phyloP scores from a whole-genome alignment of 1,140 invertebrate genomes.

The Drosophila ficusphila region DNA sequence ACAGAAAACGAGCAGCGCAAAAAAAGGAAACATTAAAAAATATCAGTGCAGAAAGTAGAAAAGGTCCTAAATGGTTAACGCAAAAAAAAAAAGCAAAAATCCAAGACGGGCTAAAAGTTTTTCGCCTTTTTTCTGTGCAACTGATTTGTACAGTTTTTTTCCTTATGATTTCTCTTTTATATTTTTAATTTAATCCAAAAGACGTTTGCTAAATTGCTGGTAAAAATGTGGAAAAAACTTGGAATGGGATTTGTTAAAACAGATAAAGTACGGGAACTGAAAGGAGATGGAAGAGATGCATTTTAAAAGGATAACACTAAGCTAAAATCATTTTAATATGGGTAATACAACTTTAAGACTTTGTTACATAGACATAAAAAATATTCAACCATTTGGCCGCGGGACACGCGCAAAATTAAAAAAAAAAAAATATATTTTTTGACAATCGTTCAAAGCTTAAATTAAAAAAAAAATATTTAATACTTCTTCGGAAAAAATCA shows the following conservation, averaged over 20 bases:
- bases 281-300: slow-evolving; percentile 3
- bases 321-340: background rate
- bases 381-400: no score
- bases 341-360: background rate
- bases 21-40: slow-evolving; percentile 76
- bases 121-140: slow-evolving; percentile 68
- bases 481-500: no score
- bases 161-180: slow-evolving; percentile 65
- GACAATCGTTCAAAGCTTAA: no score
- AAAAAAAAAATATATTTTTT: no score
- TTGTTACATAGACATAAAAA: no score
- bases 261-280: background rate
- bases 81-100: slow-evolving; percentile 27
- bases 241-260: slow-evolving; percentile 13
- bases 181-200: slow-evolving; percentile 79
- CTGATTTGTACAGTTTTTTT: slow-evolving; percentile 76
- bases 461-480: no score
- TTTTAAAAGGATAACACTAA: slow-evolving; percentile 30
- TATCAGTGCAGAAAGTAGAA: slow-evolving; percentile 76
- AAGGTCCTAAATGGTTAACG: slow-evolving; percentile 70
- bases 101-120: slow-evolving; percentile 64
- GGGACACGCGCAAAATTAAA: no score
- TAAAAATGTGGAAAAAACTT: slow-evolving; percentile 51
- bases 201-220: slow-evolving; percentile 77
- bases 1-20: slow-evolving; percentile 48